Conservation (phyloP, 23 tunicate species). For the Botrylloides violaceus region DNA sequence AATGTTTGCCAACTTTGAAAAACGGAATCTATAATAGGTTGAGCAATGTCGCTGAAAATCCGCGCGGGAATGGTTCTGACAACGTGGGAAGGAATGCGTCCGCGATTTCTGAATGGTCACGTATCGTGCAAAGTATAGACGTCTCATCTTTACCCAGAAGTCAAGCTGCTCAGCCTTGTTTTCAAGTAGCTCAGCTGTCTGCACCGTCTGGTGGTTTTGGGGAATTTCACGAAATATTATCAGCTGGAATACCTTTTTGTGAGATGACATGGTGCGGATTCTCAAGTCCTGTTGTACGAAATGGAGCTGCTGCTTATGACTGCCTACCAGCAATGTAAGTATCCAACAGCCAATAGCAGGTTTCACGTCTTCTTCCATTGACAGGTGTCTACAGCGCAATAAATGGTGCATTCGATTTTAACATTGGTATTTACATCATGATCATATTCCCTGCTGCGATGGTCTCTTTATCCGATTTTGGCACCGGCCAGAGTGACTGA, state of each 20-base stretch:
- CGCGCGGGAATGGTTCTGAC: too few relatives aligned
- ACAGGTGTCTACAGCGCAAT: too few relatives aligned
- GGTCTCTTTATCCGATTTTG: too few relatives aligned
- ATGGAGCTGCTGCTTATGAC: background rate
- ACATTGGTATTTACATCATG: too few relatives aligned
- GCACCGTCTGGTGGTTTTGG: slow-evolving; percentile 12
- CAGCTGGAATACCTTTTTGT: slow-evolving; percentile 9
- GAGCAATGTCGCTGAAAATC: background rate
- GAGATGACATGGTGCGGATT: slow-evolving; percentile 25
- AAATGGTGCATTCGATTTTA: too few relatives aligned
- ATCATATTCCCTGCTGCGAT: too few relatives aligned
- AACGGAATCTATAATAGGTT: background rate
- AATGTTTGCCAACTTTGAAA: background rate
- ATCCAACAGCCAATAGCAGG: too few relatives aligned
- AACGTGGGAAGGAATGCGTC: too few relatives aligned
- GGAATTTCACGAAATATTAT: slow-evolving; percentile 1
- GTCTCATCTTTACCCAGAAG: background rate
- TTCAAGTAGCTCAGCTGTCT: slow-evolving; percentile 14
- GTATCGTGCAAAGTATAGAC: background rate
- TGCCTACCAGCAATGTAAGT: slow-evolving; percentile 13
- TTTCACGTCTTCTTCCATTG: too few relatives aligned
- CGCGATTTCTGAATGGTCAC: background rate
- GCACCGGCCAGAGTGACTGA: too few relatives aligned
- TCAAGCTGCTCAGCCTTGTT: background rate
- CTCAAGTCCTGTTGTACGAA: slow-evolving; percentile 7